Conservation (phyloP, 2,113 vertebrate species). For the Daubentonia madagascariensis region DNA sequence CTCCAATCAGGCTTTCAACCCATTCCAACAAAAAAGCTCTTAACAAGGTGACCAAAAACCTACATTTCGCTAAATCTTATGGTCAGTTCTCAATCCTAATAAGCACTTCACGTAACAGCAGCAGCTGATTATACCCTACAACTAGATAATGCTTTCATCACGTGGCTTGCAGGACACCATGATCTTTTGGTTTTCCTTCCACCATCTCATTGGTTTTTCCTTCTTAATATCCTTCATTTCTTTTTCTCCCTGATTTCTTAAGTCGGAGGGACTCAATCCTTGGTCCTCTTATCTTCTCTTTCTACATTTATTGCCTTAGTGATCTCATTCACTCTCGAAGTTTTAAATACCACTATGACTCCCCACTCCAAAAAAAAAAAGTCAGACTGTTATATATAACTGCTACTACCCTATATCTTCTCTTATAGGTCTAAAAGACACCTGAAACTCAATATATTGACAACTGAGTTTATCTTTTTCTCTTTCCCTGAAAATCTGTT, state of each 20-base stretch:
- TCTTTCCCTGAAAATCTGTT: neutral
- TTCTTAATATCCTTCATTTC: neutral
- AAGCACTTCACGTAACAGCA: neutral
- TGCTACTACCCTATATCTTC: neutral
- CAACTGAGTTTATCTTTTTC: slow-evolving; percentile 9
- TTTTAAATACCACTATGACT: neutral
- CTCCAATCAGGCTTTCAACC: neutral
- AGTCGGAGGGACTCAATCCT: neutral
- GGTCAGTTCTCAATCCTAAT: neutral
- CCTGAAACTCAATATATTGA: neutral
- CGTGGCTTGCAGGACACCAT: neutral
- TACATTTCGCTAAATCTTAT: neutral
- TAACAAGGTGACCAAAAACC: neutral
- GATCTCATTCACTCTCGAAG: neutral
- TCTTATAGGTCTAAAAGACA: neutral
- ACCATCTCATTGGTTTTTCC: neutral
- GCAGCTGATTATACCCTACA: neutral
- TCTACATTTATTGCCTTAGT: neutral
- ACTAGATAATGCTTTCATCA: neutral
- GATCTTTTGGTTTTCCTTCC: neutral
- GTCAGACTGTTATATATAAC: neutral
- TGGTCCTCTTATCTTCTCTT: neutral
- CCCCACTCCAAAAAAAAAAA: neutral
- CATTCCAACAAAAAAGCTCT: neutral
- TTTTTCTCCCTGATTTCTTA: neutral